Conservation (phyloP, 2,113 vertebrate genomes). For the Solea solea region DNA sequence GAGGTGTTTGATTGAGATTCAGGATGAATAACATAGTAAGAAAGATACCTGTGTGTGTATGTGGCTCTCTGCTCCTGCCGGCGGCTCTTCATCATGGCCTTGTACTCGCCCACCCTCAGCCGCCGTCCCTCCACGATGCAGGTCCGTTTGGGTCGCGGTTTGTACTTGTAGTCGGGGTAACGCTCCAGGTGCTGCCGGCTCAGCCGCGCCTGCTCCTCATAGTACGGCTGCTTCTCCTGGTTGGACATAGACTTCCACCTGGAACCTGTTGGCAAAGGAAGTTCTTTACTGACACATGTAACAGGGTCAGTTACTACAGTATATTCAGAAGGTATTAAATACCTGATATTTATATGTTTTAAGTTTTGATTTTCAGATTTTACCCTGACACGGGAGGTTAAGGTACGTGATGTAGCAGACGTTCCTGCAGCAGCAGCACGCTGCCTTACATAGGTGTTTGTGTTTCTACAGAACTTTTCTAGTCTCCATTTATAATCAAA, state of each 20-base stretch:
- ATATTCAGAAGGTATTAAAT: too few species aligned
- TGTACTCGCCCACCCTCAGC: conserved; percentile 97
- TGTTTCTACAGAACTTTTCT: too few species aligned
- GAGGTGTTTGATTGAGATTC: too few species aligned
- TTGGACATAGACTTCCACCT: conserved; percentile 98
- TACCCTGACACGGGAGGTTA: background rate
- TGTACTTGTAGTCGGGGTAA: conserved; percentile 98
- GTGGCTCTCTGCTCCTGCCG: conserved; percentile 90
- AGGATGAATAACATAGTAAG: too few species aligned
- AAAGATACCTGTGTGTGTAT: conserved; percentile 86
- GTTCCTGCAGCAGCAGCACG: too few species aligned
- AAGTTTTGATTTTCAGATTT: background rate
- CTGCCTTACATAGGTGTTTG: too few species aligned
- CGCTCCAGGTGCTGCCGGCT: conserved; percentile 98
- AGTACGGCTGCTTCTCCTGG: conserved; percentile 99
- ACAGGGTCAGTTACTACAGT: too few species aligned
- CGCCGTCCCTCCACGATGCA: conserved; percentile 97
- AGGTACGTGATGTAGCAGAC: too few species aligned
- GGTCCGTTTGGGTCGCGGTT: conserved; percentile 94
- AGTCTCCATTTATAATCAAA: too few species aligned
- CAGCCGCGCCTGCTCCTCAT: conserved; percentile 95
- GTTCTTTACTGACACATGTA: too few species aligned
- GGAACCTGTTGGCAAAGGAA: conserved; percentile 81
- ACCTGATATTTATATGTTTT: too few species aligned
- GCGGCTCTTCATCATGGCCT: conserved; percentile 96